phyloP scores from a whole-genome alignment of 1,140 invertebrate species.

The Drepana arcuata region DNA sequence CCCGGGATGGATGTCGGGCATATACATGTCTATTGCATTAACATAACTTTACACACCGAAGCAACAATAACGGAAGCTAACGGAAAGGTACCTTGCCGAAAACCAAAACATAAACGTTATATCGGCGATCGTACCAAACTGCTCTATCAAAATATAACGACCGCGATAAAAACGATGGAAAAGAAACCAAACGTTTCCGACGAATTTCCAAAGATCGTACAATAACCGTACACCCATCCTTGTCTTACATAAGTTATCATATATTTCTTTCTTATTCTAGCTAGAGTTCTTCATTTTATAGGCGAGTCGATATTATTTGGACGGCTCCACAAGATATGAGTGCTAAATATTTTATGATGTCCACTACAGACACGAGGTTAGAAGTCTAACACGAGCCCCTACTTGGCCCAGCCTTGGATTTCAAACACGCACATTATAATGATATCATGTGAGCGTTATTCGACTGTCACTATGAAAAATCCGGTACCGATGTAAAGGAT shows the following conservation, averaged over 20 bases:
- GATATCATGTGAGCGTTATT: too few species aligned
- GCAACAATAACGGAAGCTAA: too few species aligned
- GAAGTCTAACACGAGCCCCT: not conserved
- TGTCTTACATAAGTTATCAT: constrained; percentile 27
- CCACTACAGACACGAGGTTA: constrained; percentile 32
- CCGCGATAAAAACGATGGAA: constrained; percentile 65
- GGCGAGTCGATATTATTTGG: constrained; percentile 60
- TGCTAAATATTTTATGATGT: constrained; percentile 65
- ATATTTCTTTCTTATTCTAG: constrained; percentile 33
- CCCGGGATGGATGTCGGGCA: too few species aligned
- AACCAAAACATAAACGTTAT: constrained; percentile 68
- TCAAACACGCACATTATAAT: not conserved
- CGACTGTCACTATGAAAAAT: too few species aligned
- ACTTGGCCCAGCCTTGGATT: not conserved
- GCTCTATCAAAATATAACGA: constrained; percentile 70
- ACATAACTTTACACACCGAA: too few species aligned
- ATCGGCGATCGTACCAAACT: constrained; percentile 53
- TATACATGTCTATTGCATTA: too few species aligned
- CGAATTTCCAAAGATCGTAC: constrained; percentile 64
- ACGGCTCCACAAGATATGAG: constrained; percentile 47
- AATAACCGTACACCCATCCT: constrained; percentile 39
- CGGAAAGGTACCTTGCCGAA: constrained; percentile 31
- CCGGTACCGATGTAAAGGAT: too few species aligned
- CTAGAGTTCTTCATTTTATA: constrained; percentile 52
- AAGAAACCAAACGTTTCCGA: constrained; percentile 64